Base-by-base conservation (phyloP, 2,888 invertebrate genomes). In the Allophyes oxyacanthae region DNA sequence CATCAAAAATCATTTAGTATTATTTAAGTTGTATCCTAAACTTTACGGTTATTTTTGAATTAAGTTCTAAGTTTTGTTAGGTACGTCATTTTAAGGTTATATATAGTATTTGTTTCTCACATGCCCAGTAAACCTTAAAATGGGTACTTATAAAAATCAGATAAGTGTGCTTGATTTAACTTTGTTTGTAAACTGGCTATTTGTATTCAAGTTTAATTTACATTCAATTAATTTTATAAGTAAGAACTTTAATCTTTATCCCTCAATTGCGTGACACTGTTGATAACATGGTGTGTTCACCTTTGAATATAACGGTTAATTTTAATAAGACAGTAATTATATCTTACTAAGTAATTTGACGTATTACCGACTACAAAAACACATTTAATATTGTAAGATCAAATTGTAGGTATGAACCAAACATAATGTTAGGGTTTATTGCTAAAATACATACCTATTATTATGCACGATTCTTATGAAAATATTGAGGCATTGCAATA, bases 221-320 rank as follows among this genome's bases (percentile, higher is more conserved):
- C 8, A 41, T 28, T 43, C 42, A 65, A 55, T 51, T 30, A 53
- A 38, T 57, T 46, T 14, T 25, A 43, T 51, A 50, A 30, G 37
- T 41, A 46, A 45, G 26, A 45, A 43, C 48, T 43, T 51, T 68
- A 71, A 60, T 72, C 59, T 68, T 68, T 48, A 68, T 64, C 69
- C 56, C 41, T 60, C 37, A 40, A 48, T 60, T 49, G 59, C 56
- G 45, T 61, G 64, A 53, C 61, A 49, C 28, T 49, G 25, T 25
- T 51, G 59, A 69, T 68, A 54, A 51, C 51, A 54, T 20, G 55
- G 13, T 41, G 43, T 50, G 28, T 56, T 55, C 52, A 73, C 57
- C 57, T 73, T 73, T 62, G 25, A 53, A 43, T 44, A 37, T 61
- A 61, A 66, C 66, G 61, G 58, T 74, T 44, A 25, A 63, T 57